A percentile compares a stretch with the other conserved stretches of the same genome.
Conservation (phyloP, 2,113 vertebrate species). For the Campylorhamphus procurvoides region DNA sequence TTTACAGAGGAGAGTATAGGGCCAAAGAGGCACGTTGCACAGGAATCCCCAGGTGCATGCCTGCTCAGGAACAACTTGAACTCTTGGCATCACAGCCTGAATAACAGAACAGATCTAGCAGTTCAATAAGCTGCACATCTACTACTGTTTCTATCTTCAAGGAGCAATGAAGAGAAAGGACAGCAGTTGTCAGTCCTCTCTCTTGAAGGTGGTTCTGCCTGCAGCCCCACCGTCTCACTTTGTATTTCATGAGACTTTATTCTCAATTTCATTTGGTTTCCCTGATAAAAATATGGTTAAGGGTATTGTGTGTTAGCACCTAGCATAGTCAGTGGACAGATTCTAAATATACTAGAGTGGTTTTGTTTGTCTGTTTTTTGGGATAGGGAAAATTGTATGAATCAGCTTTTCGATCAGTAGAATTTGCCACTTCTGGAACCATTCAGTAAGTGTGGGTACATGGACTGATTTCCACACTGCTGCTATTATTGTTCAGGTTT, state of each 20-base stretch:
- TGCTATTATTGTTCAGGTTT: constrained; percentile 32
- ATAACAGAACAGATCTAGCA: not conserved
- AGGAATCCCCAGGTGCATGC: not conserved
- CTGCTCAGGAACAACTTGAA: not conserved
- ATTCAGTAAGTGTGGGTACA: not conserved
- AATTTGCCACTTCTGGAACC: constrained; percentile 18
- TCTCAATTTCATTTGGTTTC: not conserved
- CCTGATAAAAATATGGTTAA: not conserved
- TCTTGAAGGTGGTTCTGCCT: not conserved
- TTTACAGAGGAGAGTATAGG: not conserved
- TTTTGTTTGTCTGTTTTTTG: not conserved
- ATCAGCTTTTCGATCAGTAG: constrained; percentile 26
- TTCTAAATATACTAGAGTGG: not conserved
- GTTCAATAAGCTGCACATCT: not conserved
- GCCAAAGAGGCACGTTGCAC: not conserved
- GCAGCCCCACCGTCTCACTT: not conserved
- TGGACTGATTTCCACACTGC: not conserved
- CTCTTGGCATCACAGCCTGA: not conserved
- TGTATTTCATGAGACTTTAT: not conserved
- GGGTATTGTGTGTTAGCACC: not conserved
- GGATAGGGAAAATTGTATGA: not conserved
- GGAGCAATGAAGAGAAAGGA: not conserved
- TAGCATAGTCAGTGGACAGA: not conserved
- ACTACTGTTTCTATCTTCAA: not conserved
- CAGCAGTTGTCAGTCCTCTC: not conserved